Evolutionary conservation across 2,888 invertebrate genomes (phyloP).

Genomic region (Phanerotoma sp.): DNA sequence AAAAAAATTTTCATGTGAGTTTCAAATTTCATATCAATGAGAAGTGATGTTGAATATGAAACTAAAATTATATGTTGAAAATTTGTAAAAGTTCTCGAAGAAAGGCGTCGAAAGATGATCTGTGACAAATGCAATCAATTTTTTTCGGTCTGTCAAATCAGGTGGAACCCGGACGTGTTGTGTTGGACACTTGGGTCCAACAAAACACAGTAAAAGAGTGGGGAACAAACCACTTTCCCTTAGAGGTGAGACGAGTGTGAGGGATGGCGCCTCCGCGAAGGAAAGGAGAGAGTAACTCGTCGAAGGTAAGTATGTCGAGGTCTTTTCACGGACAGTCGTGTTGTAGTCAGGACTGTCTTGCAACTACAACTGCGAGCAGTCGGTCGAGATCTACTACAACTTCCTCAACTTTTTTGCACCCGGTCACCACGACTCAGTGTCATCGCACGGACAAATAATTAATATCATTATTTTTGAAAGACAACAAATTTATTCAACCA

Average conservation of each 20-base stretch:
- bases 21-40: too few relatives aligned
- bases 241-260: conserved; percentile 39
- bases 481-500: too few relatives aligned
- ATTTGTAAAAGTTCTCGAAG: neutral
- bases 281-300: conserved; percentile 44
- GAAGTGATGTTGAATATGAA: too few relatives aligned
- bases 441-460: neutral
- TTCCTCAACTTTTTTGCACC: conserved; percentile 18
- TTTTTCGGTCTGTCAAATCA: neutral
- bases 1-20: too few relatives aligned
- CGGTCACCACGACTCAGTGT: conserved; percentile 1
- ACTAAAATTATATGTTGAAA: too few relatives aligned
- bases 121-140: conserved; percentile 12
- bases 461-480: too few relatives aligned
- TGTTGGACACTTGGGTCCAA: too few relatives aligned
- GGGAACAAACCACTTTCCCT: conserved; percentile 55
- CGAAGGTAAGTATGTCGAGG: conserved; percentile 56
- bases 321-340: conserved; percentile 56
- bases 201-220: too few relatives aligned
- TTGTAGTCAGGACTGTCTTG: conserved; percentile 42
- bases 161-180: conserved; percentile 7
- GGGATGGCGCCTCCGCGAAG: conserved; percentile 47
- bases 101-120: conserved; percentile 11
- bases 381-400: conserved; percentile 16
- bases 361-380: conserved; percentile 33